Evolutionary conservation across 1,140 invertebrate genomes (phyloP), one percentile per base, ranked within the genome.

Genomic region (Drosophila mayri): DNA sequence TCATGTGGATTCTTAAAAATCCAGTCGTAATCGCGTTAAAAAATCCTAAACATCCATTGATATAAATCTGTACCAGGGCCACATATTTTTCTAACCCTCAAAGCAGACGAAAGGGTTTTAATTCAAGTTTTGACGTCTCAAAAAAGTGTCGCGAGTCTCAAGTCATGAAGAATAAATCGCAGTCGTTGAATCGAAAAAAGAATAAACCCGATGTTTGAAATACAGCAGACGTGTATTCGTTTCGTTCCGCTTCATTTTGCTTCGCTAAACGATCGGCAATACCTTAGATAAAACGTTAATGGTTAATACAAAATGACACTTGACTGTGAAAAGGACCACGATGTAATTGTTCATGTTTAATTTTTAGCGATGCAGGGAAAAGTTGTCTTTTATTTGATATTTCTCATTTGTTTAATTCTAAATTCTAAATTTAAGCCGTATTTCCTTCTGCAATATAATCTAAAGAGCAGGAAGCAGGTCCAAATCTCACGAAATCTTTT

Each of bases 261-360:
- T 78, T 73, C 58, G 52, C 63, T 85, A 49, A 38, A 43, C 49
- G 49, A 77, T 77, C 61, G 32, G 58, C 37, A 59, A 44, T 49
- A 30, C 5, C 32, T 25, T 50, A 37, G 37, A 76, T 65, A 55
- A 38, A n/a, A 37, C 62, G 46, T 47, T 76, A 32, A 47, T 62
- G 49, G 50, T 71, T 80, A 64, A 70, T 41, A 86, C 52, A 38
- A 55, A 55, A 91, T 92, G 90, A 92, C 90, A 77, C 90, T 92
- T 71, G 90, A 92, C 74, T 92, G 90, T 92, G 90, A 92, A 78
- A 73, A 87, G 83, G 86, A 92, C 70, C 76, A 92, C 67, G 90
- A 92, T 92, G 90, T 92, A 92, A 92, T 92, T 92, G 71, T 73
- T 67, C 30, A 54, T 75, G 78, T 66, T 57, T 40, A 40, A 72